Percentiles rank a stretch among this genome's conserved stretches.
These are phyloP conservation scores for Leucoptera coffeella DNA, from an alignment of 2,888 invertebrate genomes.

Conservation along the genomic window DNA sequence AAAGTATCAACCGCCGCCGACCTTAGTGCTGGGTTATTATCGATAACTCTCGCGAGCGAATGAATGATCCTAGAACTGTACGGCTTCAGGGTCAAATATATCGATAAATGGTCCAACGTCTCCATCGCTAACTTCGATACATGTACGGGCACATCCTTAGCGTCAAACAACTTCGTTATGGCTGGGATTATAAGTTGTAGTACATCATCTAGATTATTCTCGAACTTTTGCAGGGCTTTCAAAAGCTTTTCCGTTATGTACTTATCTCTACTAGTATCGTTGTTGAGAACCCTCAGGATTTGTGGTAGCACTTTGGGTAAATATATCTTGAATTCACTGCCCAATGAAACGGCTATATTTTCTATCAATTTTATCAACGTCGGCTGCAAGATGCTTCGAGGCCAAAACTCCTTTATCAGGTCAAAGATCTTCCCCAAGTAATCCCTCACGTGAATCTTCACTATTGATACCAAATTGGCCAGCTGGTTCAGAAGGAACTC, in stretches of 20 bases:
- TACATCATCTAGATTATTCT: slow-evolving; percentile 92
- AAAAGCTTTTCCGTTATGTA: slow-evolving; percentile 78
- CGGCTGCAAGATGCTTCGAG: slow-evolving; percentile 74
- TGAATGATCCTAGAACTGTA: slow-evolving; percentile 91
- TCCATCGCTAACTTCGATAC: slow-evolving; percentile 72
- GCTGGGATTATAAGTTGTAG: slow-evolving; percentile 91
- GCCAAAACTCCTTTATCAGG: slow-evolving; percentile 91
- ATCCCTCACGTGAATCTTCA: slow-evolving; percentile 92
- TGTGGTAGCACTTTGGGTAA: slow-evolving; percentile 90
- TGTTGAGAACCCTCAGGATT: slow-evolving; percentile 83
- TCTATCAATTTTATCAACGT: slow-evolving; percentile 88
- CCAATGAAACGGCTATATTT: slow-evolving; percentile 88
- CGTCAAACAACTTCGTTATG: slow-evolving; percentile 85
- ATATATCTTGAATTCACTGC: slow-evolving; percentile 93
- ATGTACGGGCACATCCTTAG: slow-evolving; percentile 70
- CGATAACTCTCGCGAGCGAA: slow-evolving; percentile 81
- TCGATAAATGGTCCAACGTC: slow-evolving; percentile 85
- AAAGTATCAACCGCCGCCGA: slow-evolving; percentile 85
- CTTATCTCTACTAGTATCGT: slow-evolving; percentile 81
- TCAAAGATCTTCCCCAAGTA: slow-evolving; percentile 93
- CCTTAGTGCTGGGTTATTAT: slow-evolving; percentile 70
- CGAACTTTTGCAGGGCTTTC: slow-evolving; percentile 85
- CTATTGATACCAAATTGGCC: slow-evolving; percentile 87
- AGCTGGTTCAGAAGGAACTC: slow-evolving; percentile 94
- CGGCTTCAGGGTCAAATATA: slow-evolving; percentile 85